These are phyloP conservation scores for Anoura caudifer DNA, from an alignment of 2,113 vertebrate species.

Conservation along the genomic window DNA sequence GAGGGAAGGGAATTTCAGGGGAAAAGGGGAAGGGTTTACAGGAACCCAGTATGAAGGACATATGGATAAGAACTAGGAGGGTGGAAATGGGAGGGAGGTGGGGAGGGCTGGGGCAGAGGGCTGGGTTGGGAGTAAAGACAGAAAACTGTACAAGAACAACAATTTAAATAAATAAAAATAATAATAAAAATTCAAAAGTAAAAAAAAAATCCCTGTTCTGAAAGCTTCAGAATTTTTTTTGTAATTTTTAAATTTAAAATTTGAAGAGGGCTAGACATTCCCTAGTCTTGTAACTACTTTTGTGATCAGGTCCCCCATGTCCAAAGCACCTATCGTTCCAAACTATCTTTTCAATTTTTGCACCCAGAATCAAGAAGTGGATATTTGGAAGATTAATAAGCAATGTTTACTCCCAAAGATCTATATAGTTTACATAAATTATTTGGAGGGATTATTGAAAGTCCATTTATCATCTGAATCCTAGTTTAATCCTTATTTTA, in stretches of 20 bases:
- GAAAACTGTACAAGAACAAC: too few species aligned
- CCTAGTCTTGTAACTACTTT: neutral
- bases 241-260: constrained; percentile 1
- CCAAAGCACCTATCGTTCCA: neutral
- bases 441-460: neutral
- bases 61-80: too few species aligned
- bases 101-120: too few species aligned
- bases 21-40: too few species aligned
- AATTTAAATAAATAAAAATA: too few species aligned
- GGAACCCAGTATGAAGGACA: too few species aligned
- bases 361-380: neutral
- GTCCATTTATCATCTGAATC: neutral
- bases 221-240: neutral
- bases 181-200: too few species aligned
- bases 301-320: neutral
- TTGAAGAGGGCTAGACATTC: neutral
- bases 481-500: neutral
- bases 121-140: too few species aligned
- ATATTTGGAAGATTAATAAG: neutral
- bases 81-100: too few species aligned
- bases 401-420: neutral
- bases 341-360: neutral
- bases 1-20: too few species aligned
- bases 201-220: neutral
- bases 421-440: neutral